Percentiles rank a stretch among this genome's conserved stretches.
phyloP scores from a whole-genome alignment of 2,113 vertebrate species.

The Megaleporinus macrocephalus region DNA sequence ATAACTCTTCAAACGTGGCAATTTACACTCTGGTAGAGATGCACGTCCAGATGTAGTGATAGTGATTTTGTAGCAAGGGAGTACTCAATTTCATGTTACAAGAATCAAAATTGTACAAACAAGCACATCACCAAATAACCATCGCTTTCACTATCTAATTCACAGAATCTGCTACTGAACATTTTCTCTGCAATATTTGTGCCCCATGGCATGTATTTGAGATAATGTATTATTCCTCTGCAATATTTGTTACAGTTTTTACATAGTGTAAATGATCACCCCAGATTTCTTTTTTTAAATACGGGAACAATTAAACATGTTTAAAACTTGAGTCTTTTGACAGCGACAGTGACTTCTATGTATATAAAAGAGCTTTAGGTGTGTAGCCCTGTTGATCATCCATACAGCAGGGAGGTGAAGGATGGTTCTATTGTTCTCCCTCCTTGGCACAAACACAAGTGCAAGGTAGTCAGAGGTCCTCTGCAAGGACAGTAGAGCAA shows the following conservation, averaged over 20 bases:
- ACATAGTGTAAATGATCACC: constrained; percentile 27
- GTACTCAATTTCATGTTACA: constrained; percentile 72
- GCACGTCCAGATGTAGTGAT: constrained; percentile 53
- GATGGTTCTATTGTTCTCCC: constrained; percentile 50
- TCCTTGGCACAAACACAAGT: constrained; percentile 67
- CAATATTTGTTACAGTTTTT: constrained; percentile 60
- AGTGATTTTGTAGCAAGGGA: constrained; percentile 65
- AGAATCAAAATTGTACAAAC: constrained; percentile 72
- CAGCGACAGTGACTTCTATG: constrained; percentile 54
- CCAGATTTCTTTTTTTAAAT: constrained; percentile 39
- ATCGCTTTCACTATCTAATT: constrained; percentile 71
- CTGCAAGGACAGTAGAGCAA: constrained; percentile 67
- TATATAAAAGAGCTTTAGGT: constrained; percentile 64
- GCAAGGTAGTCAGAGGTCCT: constrained; percentile 42
- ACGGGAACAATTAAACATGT: constrained; percentile 42
- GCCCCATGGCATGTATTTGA: constrained; percentile 71
- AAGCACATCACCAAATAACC: constrained; percentile 74
- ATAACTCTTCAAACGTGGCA: constrained; percentile 51
- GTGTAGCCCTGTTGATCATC: constrained; percentile 76
- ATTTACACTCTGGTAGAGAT: constrained; percentile 55
- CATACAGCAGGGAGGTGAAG: constrained; percentile 64
- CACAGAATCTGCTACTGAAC: constrained; percentile 77
- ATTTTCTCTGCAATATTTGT: constrained; percentile 67
- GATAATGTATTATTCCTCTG: constrained; percentile 66
- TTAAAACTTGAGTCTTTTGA: constrained; percentile 31